Conservation (phyloP, 2,113 vertebrate species). For the Takifugu flavidus region DNA sequence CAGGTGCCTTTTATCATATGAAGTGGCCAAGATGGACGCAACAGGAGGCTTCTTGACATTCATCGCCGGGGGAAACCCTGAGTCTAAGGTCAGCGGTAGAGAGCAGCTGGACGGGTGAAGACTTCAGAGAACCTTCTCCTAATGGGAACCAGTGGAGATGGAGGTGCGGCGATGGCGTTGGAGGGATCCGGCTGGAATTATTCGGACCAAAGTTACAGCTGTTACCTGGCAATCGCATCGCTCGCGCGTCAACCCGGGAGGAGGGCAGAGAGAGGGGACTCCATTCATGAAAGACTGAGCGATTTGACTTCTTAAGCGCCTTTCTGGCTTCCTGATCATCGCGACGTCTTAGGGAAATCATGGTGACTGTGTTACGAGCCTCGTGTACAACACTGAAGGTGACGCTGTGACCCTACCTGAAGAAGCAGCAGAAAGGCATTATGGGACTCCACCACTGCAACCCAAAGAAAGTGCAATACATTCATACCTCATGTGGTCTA, state of each 20-base stretch:
- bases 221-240: conserved; percentile 56
- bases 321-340: conserved; percentile 28
- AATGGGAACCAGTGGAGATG: conserved; percentile 21
- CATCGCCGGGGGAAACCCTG: conserved; percentile 42
- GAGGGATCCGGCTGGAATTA: conserved; percentile 48
- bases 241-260: conserved; percentile 52
- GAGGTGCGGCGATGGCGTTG: conserved; percentile 27
- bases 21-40: conserved; percentile 84
- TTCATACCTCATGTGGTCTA: conserved; percentile 76
- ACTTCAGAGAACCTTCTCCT: conserved; percentile 25
- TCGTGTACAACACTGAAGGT: conserved; percentile 15
- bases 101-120: conserved; percentile 8
- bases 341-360: conserved; percentile 37
- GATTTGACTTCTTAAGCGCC: conserved; percentile 18
- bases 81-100: conserved; percentile 22
- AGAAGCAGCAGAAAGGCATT: conserved; percentile 19
- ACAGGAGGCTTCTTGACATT: conserved; percentile 75
- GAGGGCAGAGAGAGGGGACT: conserved; percentile 10
- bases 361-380: conserved; percentile 31
- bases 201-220: conserved; percentile 69
- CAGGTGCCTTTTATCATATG: conserved; percentile 99
- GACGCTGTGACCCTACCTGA: conserved; percentile 9
- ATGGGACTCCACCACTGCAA: conserved; percentile 53
- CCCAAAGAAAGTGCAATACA: conserved; percentile 82
- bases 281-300: conserved; percentile 51